A percentile compares a stretch with the other conserved stretches of the same genome.
Conservation (phyloP, 2,113 vertebrate genomes). For the Nipponia nippon region DNA sequence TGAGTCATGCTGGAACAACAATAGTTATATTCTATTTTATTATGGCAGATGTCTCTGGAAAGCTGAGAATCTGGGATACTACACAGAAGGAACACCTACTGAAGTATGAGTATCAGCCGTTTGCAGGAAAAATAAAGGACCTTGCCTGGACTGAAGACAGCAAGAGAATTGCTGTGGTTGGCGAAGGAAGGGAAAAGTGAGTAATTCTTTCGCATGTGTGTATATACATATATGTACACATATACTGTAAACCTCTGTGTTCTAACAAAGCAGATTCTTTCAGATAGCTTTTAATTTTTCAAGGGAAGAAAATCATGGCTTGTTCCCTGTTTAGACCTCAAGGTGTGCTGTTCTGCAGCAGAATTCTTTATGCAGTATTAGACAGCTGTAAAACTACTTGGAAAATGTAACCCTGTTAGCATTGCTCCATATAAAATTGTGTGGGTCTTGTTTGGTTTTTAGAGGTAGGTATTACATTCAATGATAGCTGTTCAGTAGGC, state of each 20-base stretch:
- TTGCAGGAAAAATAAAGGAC: conserved; percentile 91
- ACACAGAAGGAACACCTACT: conserved; percentile 95
- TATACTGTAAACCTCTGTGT: not conserved
- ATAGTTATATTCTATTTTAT: conserved; percentile 24
- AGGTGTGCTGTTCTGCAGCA: not conserved
- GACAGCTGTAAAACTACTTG: not conserved
- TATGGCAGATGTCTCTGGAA: conserved; percentile 87
- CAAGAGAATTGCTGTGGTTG: conserved; percentile 92
- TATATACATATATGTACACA: too few species aligned
- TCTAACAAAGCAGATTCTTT: not conserved
- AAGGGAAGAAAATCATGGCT: not conserved
- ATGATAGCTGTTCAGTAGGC: not conserved
- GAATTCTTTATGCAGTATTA: not conserved
- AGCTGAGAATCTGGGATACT: conserved; percentile 97
- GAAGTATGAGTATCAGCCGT: conserved; percentile 94
- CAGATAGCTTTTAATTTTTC: not conserved
- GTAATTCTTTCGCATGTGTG: not conserved
- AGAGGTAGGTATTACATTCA: not conserved
- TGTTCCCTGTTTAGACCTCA: not conserved
- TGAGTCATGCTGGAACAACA: not conserved
- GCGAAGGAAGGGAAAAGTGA: conserved; percentile 94
- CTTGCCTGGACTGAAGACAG: conserved; percentile 96
- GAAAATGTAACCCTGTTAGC: not conserved
- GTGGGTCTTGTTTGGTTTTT: not conserved
- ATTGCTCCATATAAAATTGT: not conserved